Evolutionary conservation across 2,888 invertebrate genomes (phyloP), one percentile per base, ranked within the genome.

Genomic region (Doris montereyensis): DNA sequence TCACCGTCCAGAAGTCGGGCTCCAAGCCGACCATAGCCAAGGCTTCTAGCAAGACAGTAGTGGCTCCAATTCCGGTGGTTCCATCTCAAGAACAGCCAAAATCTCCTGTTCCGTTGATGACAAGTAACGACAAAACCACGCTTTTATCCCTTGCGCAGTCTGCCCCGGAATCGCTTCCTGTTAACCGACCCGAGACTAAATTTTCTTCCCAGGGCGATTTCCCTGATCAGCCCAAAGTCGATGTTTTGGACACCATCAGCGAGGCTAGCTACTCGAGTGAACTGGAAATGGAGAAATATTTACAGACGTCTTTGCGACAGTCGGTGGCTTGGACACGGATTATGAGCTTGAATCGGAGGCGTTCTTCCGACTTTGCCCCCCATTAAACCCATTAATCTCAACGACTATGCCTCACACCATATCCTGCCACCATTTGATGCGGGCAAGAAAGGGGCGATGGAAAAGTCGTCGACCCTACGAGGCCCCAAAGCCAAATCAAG

Each of bases 361-460:
- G 57, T 79, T 79, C 30, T 76, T 79, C 5, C 28, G 34, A 17
- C 79, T 3, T 35, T 79, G 26, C 79, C 79, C 5, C 79, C 79
- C 58, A 79, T 79, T n/a, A 79, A 79, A 76, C 79, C 79, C 17
- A 79, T 79, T 30, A 79, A 79, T 62, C 41, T 79, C 26, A 76
- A 79, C 13, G 76, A 67, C 8, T 79, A 76, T 41, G 28, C 72
- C 41, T 2, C 76, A 2, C 32, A 67, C 24, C 79, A 75, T 30
- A 68, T 79, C 24, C 21, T 79, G 10, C 76, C 76, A 8, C 76
- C 74, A 62, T 28, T 58, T 26, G n/a, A n/a, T n/a, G n/a, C n/a
- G n/a, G n/a, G n/a, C n/a, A n/a, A n/a, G n/a, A n/a, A n/a, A n/a
- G n/a, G n/a, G n/a, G n/a, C n/a, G n/a, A n/a, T n/a, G n/a, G n/a